Base-by-base conservation (phyloP, 2,113 vertebrate species). In the Bubo scandiacus region DNA sequence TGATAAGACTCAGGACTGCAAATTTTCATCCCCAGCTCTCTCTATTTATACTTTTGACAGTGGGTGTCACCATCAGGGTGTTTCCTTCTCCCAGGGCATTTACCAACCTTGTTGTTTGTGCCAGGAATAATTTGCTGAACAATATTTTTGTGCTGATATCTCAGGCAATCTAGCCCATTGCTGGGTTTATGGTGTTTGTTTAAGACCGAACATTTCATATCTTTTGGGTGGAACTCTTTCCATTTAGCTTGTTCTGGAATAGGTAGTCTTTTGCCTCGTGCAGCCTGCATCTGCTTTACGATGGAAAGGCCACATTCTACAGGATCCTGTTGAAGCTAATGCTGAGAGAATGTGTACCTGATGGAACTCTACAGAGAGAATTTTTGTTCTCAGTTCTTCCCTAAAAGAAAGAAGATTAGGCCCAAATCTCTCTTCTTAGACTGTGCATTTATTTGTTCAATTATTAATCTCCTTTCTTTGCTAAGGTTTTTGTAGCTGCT, bases 111-210 rank as follows among this genome's bases (percentile, higher is more conserved):
- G 21, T 97, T 97, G 96, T 96, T 97, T 97, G 91, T 96, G 97
- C 96, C 97, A 97, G 96, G 92, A 94, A 96, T 97, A 94, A 97
- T 96, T 96, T 97, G 96, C 97, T 96, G 92, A 96, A 97, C 91
- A 86, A 57, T 96, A 93, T 92, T 95, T 97, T 96, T 95, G 73
- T 78, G 73, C 70, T n/a, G 42, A 14, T 94, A 91, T 91, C 93
- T 88, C 93, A 84, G 54, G 65, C 66, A 81, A 89, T 97, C 85
- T 67, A 61, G 32, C 59, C 91, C 77, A 68, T 42, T 23, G 21
- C 52, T 66, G 90, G 54, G 10, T n/a, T 95, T 81, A 13, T 75
- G 86, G 54, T 38, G 22, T 34, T 89, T 73, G 80, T 57, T 72
- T 75, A 59, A 86, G 45, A 40, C 34, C 8, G 3, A 86, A 65